These are phyloP conservation scores for Tipula helvola DNA, from an alignment of 2,888 invertebrate genomes.

Conservation along the genomic window DNA sequence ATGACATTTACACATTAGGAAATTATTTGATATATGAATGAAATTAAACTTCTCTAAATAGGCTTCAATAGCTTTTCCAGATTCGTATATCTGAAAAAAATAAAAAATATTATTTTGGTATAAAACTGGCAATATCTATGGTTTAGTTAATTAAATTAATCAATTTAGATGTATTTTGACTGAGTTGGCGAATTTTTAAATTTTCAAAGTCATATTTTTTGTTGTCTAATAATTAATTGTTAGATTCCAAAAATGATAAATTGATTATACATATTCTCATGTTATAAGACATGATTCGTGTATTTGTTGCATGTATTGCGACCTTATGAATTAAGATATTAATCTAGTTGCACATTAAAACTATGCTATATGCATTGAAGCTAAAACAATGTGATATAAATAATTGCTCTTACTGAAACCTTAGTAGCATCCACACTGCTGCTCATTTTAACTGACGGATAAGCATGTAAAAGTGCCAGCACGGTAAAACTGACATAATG, in stretches of 20 bases:
- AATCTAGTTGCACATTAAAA: no score
- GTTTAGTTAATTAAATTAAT: background rate
- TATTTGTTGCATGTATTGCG: no score
- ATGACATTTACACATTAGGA: background rate
- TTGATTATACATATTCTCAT: background rate
- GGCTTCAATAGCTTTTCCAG: background rate
- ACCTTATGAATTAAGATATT: no score
- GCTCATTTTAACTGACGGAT: background rate
- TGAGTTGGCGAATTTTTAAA: background rate
- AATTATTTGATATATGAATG: background rate
- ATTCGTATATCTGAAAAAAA: background rate
- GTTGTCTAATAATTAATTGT: background rate
- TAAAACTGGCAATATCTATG: background rate
- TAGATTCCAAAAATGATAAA: background rate
- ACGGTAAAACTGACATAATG: background rate
- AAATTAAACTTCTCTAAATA: background rate
- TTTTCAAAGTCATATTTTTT: background rate
- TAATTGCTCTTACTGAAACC: background rate
- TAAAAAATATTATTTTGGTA: background rate
- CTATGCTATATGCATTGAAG: no score
- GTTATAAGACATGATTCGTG: no score
- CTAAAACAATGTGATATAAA: no score
- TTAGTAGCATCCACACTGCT: background rate
- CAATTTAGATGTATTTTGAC: no score
- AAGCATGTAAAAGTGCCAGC: background rate